Base-by-base conservation (phyloP, 2,888 invertebrate genomes). In the Hecatera dysodea region DNA sequence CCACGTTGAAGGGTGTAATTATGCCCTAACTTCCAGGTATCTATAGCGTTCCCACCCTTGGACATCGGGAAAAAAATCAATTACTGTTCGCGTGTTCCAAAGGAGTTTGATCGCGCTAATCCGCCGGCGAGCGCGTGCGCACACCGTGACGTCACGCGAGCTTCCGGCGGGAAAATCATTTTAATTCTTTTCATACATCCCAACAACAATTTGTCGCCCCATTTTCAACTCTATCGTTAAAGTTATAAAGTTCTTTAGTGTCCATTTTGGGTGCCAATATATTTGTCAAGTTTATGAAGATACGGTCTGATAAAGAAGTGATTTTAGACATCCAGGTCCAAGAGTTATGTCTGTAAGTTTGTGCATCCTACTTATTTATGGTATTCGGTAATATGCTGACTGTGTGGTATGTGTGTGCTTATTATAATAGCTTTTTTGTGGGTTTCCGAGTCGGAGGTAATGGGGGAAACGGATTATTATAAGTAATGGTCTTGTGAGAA, bases 141-240 rank as follows among this genome's bases (percentile, higher is more conserved):
- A 76, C 72, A 85, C 88, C 90, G 89, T 90, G 89, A 89, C 90
- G 87, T 90, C 90, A 90, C 90, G 90, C 90, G 85, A 90, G 88
- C 90, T 90, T 88, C 90, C 90, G 90, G 84, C 89, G 89, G 86
- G 87, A 86, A 89, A 86, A 89, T 87, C 85, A 89, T 89, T 88
- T 84, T 77, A 82, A 81, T 82, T 83, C 57, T 78, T 83, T 72
- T 85, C 86, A 84, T 86, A 81, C 86, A 82, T 74, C 80, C 78
- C 70, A 80, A 62, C 79, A 81, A 79, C 53, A 48, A 52, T 33
- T 50, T 63, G 62, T 50, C 66, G 66, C 67, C 67, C 70, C 24
- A 88, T 72, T 83, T 50, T 72, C 56, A 56, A 79, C 86, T 80
- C 39, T 90, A 86, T 69, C 29, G 1, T 27, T 12, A 17, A 17